These are phyloP conservation scores for Anguilla anguilla DNA, from an alignment of 2,797 vertebrate species.

Conservation along the genomic window DNA sequence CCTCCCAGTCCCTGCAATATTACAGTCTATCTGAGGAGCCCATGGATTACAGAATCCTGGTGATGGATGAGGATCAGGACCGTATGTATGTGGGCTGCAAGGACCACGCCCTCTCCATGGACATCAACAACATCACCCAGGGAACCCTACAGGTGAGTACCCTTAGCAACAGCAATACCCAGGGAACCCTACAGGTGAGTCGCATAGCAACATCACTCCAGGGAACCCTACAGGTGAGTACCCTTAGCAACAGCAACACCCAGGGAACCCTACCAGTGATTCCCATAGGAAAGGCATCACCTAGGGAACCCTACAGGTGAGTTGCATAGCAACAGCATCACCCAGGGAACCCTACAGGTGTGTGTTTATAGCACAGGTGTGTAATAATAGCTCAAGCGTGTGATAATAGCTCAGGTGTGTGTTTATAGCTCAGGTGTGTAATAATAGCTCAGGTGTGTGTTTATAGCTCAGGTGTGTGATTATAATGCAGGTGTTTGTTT, in stretches of 20 bases:
- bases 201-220: constrained; percentile 82
- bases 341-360: constrained; percentile 49
- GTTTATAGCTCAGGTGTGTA: too few relatives aligned
- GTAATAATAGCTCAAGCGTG: too few relatives aligned
- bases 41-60: constrained; percentile 94
- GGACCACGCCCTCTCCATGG: constrained; percentile 93
- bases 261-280: not conserved
- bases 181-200: constrained; percentile 74
- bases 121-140: constrained; percentile 96
- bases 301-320: not conserved
- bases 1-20: constrained; percentile 84
- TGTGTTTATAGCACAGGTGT: too few relatives aligned
- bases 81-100: constrained; percentile 96
- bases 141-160: constrained; percentile 57
- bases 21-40: constrained; percentile 85
- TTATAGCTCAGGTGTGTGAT: too few relatives aligned
- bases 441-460: too few relatives aligned
- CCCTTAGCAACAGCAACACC: not conserved
- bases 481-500: too few relatives aligned
- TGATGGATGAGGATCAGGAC: constrained; percentile 98
- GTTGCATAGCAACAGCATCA: not conserved
- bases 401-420: too few relatives aligned
- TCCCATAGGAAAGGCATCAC: not conserved
- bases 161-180: not conserved
- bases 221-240: constrained; percentile 84